Evolutionary conservation across 2,888 invertebrate species (phyloP).

Genomic region (Hydropsyche betteni): DNA sequence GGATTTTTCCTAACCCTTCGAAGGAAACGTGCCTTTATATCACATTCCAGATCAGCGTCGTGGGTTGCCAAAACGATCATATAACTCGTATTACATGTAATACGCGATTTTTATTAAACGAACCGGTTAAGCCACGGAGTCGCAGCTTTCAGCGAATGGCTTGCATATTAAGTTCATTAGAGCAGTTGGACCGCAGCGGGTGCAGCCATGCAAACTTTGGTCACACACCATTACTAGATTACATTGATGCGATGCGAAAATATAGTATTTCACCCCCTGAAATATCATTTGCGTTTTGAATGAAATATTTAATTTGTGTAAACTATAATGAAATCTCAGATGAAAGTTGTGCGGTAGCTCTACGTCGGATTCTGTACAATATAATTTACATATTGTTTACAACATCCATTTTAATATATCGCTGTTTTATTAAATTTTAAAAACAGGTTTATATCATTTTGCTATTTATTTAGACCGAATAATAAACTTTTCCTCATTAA

Average conservation of each 20-base stretch:
- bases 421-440: not conserved
- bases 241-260: constrained; percentile 10
- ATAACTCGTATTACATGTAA: not conserved
- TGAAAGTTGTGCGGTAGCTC: too few relatives aligned
- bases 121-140: constrained; percentile 1
- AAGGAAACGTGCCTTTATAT: too few relatives aligned
- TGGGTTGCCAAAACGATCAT: too few relatives aligned
- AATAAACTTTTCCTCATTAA: not conserved
- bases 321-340: too few relatives aligned
- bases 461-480: not conserved
- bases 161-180: constrained; percentile 37
- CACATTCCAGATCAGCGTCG: too few relatives aligned
- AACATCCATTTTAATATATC: not conserved
- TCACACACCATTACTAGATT: constrained; percentile 17
- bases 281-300: too few relatives aligned
- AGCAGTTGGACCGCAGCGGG: constrained; percentile 19
- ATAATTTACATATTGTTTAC: not conserved
- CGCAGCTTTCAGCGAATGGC: constrained; percentile 13
- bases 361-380: not conserved
- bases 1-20: not conserved
- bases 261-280: not conserved
- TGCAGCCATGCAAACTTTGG: constrained; percentile 18
- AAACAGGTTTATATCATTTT: not conserved
- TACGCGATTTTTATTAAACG: constrained; percentile 1
- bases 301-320: too few relatives aligned